A percentile compares a stretch with the other conserved stretches of the same genome.
These are phyloP conservation scores for Melieria omissa DNA, from an alignment of 2,888 invertebrate genomes.

Conservation along the genomic window DNA sequence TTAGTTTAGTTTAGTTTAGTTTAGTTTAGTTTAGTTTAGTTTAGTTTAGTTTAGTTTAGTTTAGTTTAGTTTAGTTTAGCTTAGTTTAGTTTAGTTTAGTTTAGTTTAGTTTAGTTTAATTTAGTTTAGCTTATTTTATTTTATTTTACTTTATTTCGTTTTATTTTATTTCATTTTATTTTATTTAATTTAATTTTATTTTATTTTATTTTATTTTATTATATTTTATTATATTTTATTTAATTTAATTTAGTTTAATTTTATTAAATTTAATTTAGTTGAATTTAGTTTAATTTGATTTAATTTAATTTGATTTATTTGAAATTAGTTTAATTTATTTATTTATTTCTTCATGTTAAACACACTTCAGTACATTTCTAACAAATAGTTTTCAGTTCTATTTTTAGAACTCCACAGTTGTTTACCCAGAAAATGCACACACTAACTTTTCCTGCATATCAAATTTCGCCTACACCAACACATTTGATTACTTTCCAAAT, in stretches of 20 bases:
- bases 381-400: no score
- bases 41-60: neutral
- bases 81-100: neutral
- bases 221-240: no score
- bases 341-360: neutral
- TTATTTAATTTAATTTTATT: neutral
- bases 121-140: neutral
- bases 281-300: neutral
- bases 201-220: no score
- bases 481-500: no score
- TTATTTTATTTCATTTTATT: neutral
- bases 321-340: neutral
- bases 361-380: neutral
- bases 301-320: neutral
- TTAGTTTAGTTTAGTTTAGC: neutral
- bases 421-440: no score
- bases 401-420: no score
- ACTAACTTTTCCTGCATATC: no score
- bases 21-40: no score
- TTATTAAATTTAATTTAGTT: neutral
- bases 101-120: neutral
- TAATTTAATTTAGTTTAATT: neutral
- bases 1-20: no score
- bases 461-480: no score
- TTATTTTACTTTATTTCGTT: neutral